Conservation (phyloP, 2,113 vertebrate genomes). For the Dunckerocampus dactyliophorus region DNA sequence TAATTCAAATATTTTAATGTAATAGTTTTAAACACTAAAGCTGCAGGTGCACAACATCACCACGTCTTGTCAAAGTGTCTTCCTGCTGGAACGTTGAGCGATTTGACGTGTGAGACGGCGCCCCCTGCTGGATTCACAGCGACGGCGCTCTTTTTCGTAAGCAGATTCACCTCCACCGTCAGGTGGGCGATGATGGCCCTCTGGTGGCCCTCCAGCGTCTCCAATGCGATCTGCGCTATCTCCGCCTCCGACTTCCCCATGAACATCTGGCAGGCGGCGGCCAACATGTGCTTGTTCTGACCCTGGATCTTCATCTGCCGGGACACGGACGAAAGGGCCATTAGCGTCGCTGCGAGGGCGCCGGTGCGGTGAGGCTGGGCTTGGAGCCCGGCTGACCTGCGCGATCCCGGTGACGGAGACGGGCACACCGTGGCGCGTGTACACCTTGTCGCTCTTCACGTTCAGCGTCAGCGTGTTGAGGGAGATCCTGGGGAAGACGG, state of each 20-base stretch:
- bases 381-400: conserved; percentile 70
- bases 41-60: no score
- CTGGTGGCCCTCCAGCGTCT: conserved; percentile 91
- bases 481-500: conserved; percentile 76
- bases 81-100: no score
- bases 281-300: conserved; percentile 94
- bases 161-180: conserved; percentile 82
- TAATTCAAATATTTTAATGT: no score
- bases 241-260: conserved; percentile 87
- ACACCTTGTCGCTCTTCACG: conserved; percentile 91
- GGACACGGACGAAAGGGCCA: background rate
- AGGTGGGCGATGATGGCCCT: conserved; percentile 93
- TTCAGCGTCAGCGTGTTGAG: conserved; percentile 90
- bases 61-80: no score
- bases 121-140: no score
- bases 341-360: background rate
- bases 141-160: no score
- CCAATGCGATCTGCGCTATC: conserved; percentile 88
- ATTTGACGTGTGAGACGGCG: no score
- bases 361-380: background rate
- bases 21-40: no score
- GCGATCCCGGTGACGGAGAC: conserved; percentile 93
- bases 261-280: conserved; percentile 94
- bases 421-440: conserved; percentile 88
- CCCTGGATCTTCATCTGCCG: conserved; percentile 92